Evolutionary conservation across 2,113 vertebrate genomes (phyloP), one percentile per base, ranked within the genome.

Genomic region (Acrocephalus kingi): DNA sequence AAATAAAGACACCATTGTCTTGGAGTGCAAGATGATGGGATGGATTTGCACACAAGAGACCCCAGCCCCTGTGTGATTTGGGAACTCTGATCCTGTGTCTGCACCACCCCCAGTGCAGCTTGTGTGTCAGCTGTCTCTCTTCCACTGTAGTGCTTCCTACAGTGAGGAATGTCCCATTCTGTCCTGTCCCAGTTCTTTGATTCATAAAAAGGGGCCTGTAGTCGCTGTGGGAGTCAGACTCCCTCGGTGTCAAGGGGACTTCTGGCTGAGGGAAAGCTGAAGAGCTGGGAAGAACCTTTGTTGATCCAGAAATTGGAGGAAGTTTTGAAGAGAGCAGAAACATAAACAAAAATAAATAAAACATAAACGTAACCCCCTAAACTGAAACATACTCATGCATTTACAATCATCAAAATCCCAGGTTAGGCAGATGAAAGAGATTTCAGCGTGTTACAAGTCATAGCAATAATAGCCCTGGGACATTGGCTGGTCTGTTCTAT

Each of bases 371-470:
- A 96, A 88, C 81, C 87, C 94, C 90, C 94, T 93, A 96, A 95
- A 96, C 96, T 87, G 90, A 97, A 97, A 96, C 92, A 96, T 85
- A 96, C 95, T 97, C 94, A 97, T 97, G 93, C 95, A 97, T 97
- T 98, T 97, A 93, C 96, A 96, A 96, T 97, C 93, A 97, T 94
- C 88, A 96, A 97, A 97, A 96, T 97, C 92, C 93, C 96, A 97
- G 45, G 76, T 97, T 97, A 97, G 95, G 94, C 82, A 98, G 97
- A 98, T 98, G 97, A 98, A 97, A 98, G 97, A 97, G 97, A 97
- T 97, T 97, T 97, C 94, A 91, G 94, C 43, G 66, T 96, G 95
- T 87, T 91, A 66, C 94, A 97, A 98, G 98, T 97, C 97, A 96
- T 75, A 90, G 97, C 94, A 95, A 95, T 97, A 96, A 97, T 94